Evolutionary conservation across 2,888 invertebrate species (phyloP).

Genomic region (Tipula vernalis): DNA sequence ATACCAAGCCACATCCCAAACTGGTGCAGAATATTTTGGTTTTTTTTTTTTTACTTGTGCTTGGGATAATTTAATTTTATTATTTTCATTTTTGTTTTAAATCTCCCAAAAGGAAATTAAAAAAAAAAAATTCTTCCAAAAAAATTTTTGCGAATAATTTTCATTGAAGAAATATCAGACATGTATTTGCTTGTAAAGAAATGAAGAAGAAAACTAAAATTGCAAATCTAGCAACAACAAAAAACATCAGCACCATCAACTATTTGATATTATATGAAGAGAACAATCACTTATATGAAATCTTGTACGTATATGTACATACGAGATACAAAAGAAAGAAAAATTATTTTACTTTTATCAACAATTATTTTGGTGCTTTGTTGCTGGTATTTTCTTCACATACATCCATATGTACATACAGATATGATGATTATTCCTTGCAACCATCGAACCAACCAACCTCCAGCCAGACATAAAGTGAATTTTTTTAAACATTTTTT

Average conservation of each 20-base stretch:
- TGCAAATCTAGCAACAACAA: neutral
- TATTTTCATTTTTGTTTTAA: neutral
- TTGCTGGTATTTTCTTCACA: neutral
- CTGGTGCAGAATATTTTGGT: neutral
- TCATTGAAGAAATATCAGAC: neutral
- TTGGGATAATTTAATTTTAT: neutral
- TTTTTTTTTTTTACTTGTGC: neutral
- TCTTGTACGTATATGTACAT: neutral
- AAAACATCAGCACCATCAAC: neutral
- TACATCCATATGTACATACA: neutral
- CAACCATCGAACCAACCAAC: neutral
- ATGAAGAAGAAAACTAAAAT: neutral
- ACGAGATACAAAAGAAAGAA: neutral
- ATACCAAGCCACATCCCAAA: neutral
- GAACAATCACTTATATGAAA: neutral
- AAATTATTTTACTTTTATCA: neutral
- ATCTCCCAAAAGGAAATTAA: neutral
- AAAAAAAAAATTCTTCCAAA: neutral
- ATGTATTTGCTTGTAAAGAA: neutral
- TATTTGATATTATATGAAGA: neutral
- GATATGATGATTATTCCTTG: neutral
- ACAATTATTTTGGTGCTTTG: neutral
- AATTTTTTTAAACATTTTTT: neutral
- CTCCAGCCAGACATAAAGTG: conserved; percentile 4
- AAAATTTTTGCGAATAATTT: neutral